Conservation (phyloP, 1,140 invertebrate genomes). For the Hylaeus volcanicus region DNA sequence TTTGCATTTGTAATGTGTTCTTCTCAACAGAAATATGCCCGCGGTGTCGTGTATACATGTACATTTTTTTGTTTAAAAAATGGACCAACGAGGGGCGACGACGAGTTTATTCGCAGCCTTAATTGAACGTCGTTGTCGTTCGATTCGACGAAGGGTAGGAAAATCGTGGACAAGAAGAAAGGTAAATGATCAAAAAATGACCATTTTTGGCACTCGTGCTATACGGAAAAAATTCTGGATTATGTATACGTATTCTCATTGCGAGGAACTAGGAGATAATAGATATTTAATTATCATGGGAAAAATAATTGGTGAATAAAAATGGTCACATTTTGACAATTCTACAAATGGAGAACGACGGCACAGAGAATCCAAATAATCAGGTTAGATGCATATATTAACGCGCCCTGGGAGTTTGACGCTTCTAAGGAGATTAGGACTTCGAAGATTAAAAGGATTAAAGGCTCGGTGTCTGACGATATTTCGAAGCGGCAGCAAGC, state of each 20-base stretch:
- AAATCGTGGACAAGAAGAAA: neutral
- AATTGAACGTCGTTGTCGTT: conserved; percentile 32
- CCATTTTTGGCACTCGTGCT: too few species aligned
- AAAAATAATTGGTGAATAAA: too few species aligned
- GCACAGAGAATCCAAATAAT: conserved; percentile 27
- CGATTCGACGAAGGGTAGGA: conserved; percentile 2
- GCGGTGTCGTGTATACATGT: neutral
- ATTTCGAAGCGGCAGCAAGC: conserved; percentile 45
- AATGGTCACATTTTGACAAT: too few species aligned
- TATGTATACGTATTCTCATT: too few species aligned
- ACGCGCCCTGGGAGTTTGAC: conserved; percentile 37
- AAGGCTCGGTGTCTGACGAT: conserved; percentile 51
- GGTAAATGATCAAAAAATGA: too few species aligned
- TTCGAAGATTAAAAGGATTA: conserved; percentile 56
- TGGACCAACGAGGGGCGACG: neutral
- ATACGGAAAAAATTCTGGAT: too few species aligned
- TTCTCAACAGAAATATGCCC: conserved; percentile 18
- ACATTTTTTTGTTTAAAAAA: neutral
- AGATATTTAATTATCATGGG: too few species aligned
- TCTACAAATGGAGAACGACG: conserved; percentile 6
- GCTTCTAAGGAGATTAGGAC: conserved; percentile 58
- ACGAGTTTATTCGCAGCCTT: conserved; percentile 30
- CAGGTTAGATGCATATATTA: conserved; percentile 49
- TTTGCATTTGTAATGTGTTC: conserved; percentile 39
- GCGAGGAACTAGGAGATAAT: too few species aligned